phyloP scores from a whole-genome alignment of 2,797 vertebrate genomes.

The Melanotaenia nigrans region DNA sequence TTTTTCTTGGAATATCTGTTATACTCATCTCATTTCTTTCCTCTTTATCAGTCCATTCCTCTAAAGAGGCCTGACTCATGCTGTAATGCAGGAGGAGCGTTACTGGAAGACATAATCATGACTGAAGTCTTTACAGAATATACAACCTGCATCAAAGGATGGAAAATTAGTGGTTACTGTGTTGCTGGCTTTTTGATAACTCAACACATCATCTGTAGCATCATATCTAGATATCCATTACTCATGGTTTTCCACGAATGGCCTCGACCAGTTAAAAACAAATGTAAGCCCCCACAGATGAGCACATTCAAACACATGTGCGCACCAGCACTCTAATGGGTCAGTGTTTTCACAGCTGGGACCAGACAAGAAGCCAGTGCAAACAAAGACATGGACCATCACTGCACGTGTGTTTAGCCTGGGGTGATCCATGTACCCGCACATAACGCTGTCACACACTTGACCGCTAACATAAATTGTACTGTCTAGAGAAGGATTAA shows the following conservation, averaged over 20 bases:
- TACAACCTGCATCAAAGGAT: neutral
- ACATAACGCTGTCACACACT: slow-evolving; percentile 28
- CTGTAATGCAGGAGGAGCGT: slow-evolving; percentile 45
- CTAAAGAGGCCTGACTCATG: slow-evolving; percentile 61
- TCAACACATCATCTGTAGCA: slow-evolving; percentile 21
- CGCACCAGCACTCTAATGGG: slow-evolving; percentile 53
- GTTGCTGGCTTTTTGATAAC: slow-evolving; percentile 25
- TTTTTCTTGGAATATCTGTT: slow-evolving; percentile 36
- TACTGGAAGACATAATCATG: slow-evolving; percentile 11
- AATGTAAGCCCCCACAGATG: slow-evolving; percentile 44
- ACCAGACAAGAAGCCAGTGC: slow-evolving; percentile 70
- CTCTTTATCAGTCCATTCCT: slow-evolving; percentile 40
- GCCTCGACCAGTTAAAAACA: slow-evolving; percentile 44
- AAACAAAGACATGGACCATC: slow-evolving; percentile 72
- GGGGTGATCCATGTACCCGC: slow-evolving; percentile 19
- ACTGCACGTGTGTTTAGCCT: slow-evolving; percentile 39
- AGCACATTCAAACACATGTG: slow-evolving; percentile 55
- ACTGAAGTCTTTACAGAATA: slow-evolving; percentile 15
- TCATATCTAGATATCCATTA: slow-evolving; percentile 53
- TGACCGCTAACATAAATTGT: slow-evolving; percentile 31
- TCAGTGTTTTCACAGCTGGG: slow-evolving; percentile 80
- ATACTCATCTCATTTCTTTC: slow-evolving; percentile 37
- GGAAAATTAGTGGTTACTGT: slow-evolving; percentile 4
- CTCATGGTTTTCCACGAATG: slow-evolving; percentile 59
- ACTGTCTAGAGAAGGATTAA: slow-evolving; percentile 54